Conservation (phyloP, 2,113 vertebrate species). For the Forbesichthys agassizii region DNA sequence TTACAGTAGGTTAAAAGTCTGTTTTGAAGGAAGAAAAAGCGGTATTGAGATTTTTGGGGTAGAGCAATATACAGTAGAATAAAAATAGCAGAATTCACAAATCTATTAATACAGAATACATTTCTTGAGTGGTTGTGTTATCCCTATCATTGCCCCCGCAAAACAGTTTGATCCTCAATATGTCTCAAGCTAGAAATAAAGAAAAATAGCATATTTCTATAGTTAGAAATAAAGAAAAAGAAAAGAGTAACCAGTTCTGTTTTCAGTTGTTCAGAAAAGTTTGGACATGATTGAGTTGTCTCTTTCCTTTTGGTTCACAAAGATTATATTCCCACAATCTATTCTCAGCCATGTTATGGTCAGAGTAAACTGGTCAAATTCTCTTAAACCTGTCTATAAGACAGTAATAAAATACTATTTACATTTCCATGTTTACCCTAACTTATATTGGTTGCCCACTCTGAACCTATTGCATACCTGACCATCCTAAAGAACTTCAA, state of each 20-base stretch:
- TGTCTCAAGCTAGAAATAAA: neutral
- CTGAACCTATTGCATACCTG: too few species aligned
- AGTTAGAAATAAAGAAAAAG: too few species aligned
- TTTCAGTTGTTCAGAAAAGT: neutral
- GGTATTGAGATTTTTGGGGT: conserved; percentile 31
- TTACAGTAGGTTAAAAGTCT: neutral
- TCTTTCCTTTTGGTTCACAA: conserved; percentile 52
- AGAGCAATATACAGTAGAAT: conserved; percentile 8
- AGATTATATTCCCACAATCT: conserved; percentile 55
- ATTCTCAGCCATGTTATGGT: conserved; percentile 61
- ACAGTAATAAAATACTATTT: too few species aligned
- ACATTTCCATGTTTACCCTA: too few species aligned
- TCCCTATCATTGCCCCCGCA: conserved; percentile 13
- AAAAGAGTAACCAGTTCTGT: neutral
- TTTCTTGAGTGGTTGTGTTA: conserved; percentile 36
- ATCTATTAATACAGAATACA: conserved; percentile 26
- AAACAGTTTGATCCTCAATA: conserved; percentile 19
- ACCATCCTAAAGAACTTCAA: too few species aligned
- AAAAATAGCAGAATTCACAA: conserved; percentile 35
- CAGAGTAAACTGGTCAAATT: conserved; percentile 53
- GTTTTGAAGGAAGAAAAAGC: neutral
- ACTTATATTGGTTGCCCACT: too few species aligned
- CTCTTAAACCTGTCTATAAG: too few species aligned
- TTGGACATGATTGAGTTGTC: conserved; percentile 11
- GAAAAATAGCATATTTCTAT: neutral